Percentiles rank a stretch among this genome's conserved stretches.
Evolutionary conservation across 2,888 invertebrate genomes (phyloP).

Genomic region (Drosophila quinaria): DNA sequence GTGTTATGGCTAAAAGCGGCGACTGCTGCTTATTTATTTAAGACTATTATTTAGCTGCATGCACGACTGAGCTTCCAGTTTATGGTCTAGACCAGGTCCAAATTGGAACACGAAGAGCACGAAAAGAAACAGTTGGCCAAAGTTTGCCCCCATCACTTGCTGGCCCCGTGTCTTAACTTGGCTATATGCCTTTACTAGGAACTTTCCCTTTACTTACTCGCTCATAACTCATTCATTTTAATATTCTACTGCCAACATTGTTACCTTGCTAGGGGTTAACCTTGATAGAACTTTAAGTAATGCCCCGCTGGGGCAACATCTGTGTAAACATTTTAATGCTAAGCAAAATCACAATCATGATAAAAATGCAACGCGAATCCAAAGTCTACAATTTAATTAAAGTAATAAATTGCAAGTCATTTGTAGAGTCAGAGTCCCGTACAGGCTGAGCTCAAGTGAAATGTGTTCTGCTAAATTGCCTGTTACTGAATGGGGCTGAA

Average conservation of each 20-base stretch:
- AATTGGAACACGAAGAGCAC: conserved; percentile 20
- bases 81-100: conserved; percentile 46
- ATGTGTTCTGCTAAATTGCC: conserved; percentile 31
- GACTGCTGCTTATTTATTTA: conserved; percentile 66
- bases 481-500: conserved; percentile 3
- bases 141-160: conserved; percentile 17
- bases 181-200: background rate
- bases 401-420: conserved; percentile 71
- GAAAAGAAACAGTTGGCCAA: conserved; percentile 50
- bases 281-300: conserved; percentile 11
- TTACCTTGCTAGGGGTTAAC: conserved; percentile 1
- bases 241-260: conserved; percentile 52
- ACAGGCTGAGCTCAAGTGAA: conserved; percentile 2
- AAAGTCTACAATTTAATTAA: conserved; percentile 69
- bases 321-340: conserved; percentile 27
- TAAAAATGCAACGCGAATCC: conserved; percentile 52
- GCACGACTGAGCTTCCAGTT: conserved; percentile 48
- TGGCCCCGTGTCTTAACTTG: background rate
- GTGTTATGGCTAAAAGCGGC: background rate
- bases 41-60: conserved; percentile 52
- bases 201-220: background rate
- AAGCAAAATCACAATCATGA: conserved; percentile 45
- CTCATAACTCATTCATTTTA: conserved; percentile 66
- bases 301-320: background rate
- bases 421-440: conserved; percentile 22